Evolutionary conservation across 37 sponge, comb jelly and placozoan genomes (phyloP).

Genomic region (Hormiphora californensis): DNA sequence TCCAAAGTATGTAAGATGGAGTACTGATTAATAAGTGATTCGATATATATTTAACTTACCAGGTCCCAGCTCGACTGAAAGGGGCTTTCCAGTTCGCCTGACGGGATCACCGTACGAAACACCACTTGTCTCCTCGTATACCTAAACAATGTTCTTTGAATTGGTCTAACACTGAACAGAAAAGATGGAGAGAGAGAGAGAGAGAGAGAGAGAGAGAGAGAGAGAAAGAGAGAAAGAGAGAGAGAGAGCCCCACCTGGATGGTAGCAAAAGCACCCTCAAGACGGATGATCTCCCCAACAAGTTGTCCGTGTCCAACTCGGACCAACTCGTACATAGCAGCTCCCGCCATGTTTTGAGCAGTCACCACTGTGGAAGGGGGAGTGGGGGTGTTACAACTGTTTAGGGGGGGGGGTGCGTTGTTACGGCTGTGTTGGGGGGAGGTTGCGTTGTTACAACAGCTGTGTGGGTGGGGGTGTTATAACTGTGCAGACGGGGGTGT

Average conservation of each 20-base stretch:
- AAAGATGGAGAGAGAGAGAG: not conserved
- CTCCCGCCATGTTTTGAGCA: slow-evolving; percentile 90
- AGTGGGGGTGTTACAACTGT: not conserved
- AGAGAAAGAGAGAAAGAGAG: not conserved
- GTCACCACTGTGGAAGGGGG: slow-evolving; percentile 71
- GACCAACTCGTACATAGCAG: slow-evolving; percentile 99
- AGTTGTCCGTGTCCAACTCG: slow-evolving; percentile 92
- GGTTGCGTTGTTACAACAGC: not conserved
- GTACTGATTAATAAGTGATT: no score
- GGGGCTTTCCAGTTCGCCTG: slow-evolving; percentile 90
- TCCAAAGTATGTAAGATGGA: no score
- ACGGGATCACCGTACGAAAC: slow-evolving; percentile 97
- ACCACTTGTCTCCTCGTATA: slow-evolving; percentile 64
- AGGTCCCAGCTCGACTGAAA: slow-evolving; percentile 98
- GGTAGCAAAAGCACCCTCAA: slow-evolving; percentile 95
- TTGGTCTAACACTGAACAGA: not conserved
- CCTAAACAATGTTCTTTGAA: not conserved
- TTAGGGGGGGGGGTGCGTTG: not conserved
- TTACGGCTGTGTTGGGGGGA: not conserved
- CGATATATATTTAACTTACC: slow-evolving; percentile 58
- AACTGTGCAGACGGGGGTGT: not conserved
- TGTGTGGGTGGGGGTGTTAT: not conserved
- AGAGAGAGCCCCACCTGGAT: slow-evolving; percentile 74
- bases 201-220: not conserved
- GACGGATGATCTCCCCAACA: slow-evolving; percentile 96